phyloP scores from a whole-genome alignment of 1,140 invertebrate genomes.

The Monomorium pharaonis region DNA sequence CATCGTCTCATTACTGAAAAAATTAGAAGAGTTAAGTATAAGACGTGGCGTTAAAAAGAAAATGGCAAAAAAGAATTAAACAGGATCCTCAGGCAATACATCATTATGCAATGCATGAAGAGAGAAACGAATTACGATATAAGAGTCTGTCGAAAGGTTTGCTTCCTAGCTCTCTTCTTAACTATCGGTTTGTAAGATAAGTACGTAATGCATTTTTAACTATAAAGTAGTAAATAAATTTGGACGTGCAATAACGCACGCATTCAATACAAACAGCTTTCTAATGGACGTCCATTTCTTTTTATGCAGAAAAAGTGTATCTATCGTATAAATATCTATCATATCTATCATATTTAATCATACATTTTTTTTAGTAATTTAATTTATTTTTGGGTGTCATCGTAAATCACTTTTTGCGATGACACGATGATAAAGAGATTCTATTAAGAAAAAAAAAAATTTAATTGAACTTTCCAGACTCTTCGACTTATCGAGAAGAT shows the following conservation, averaged over 20 bases:
- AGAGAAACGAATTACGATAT: background rate
- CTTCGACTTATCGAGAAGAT: constrained; percentile 35
- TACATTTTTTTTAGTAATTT: background rate
- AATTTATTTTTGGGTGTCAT: background rate
- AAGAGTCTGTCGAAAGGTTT: background rate
- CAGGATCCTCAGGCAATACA: background rate
- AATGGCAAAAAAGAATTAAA: background rate
- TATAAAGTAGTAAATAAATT: constrained; percentile 10
- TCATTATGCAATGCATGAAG: constrained; percentile 1
- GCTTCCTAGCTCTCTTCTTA: background rate
- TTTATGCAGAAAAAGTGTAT: background rate
- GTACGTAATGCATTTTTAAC: background rate
- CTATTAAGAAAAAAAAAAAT: constrained; percentile 3
- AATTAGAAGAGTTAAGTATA: background rate
- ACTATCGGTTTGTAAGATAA: background rate
- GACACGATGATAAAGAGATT: background rate
- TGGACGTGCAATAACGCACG: background rate
- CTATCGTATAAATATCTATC: background rate
- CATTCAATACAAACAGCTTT: background rate
- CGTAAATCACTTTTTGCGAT: background rate
- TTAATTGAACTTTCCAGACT: background rate
- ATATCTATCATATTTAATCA: too few relatives aligned
- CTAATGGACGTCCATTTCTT: background rate
- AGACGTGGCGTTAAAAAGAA: background rate
- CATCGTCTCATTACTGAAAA: background rate